Evolutionary conservation across 1,140 invertebrate genomes (phyloP).

Genomic region (Cheumatopsyche charites): DNA sequence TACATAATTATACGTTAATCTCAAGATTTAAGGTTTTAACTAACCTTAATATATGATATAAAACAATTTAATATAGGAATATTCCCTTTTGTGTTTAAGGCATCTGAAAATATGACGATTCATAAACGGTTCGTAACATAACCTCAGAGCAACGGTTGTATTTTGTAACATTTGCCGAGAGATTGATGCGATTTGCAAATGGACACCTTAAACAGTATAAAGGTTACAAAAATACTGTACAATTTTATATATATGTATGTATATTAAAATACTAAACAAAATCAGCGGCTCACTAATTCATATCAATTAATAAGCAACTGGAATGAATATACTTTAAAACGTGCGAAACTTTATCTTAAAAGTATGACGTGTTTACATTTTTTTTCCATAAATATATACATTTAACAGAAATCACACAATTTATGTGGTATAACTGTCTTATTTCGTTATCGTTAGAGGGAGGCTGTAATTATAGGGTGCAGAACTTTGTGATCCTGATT

Average conservation of each 20-base stretch:
- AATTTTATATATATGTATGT: conserved; percentile 31
- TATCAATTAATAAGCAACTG: not conserved
- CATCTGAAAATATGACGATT: conserved; percentile 33
- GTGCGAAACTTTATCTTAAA: conserved; percentile 8
- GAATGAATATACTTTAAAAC: not conserved
- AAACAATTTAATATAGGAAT: conserved; percentile 42
- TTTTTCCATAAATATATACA: conserved; percentile 2
- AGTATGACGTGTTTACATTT: conserved; percentile 7
- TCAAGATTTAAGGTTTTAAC: conserved; percentile 39
- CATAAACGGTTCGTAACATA: too few species aligned
- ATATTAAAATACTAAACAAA: conserved; percentile 36
- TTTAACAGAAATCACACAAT: conserved; percentile 10
- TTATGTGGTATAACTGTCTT: not conserved
- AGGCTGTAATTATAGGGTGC: too few species aligned
- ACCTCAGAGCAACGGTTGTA: not conserved
- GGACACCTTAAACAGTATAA: conserved; percentile 44
- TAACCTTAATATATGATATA: conserved; percentile 41
- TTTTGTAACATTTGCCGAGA: not conserved
- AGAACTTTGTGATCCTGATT: too few species aligned
- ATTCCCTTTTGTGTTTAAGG: conserved; percentile 44
- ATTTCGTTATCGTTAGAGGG: too few species aligned
- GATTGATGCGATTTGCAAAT: not conserved
- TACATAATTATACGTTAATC: conserved; percentile 41
- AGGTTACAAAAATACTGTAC: conserved; percentile 48
- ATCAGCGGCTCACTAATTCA: not conserved